phyloP scores from a whole-genome alignment of 2,888 invertebrate genomes.

The Periphyllus acericola region DNA sequence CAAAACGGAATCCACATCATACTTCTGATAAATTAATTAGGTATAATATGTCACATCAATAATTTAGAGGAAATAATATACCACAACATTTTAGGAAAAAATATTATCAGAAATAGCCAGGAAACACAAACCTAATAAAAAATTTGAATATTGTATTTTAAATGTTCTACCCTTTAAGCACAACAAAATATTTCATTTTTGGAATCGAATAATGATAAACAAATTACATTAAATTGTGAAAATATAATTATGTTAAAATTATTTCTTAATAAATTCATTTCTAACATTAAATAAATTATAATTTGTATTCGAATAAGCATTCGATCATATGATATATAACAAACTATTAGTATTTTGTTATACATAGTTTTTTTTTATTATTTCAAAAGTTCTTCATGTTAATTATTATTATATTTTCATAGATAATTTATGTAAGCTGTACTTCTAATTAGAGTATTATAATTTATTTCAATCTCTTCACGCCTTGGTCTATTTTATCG shows the following conservation, averaged over 20 bases:
- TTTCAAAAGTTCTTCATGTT: not conserved
- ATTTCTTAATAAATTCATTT: not conserved
- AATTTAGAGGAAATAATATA: not conserved
- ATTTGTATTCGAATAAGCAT: not conserved
- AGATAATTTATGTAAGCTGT: not conserved
- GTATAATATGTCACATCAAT: not conserved
- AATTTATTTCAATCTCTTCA: slow-evolving; percentile 6
- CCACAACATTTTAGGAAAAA: not conserved
- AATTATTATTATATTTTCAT: not conserved
- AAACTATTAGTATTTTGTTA: too few species aligned
- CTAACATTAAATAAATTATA: not conserved
- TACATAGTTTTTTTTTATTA: not conserved
- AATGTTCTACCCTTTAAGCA: not conserved
- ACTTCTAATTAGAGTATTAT: slow-evolving; percentile 11
- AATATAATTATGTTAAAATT: slow-evolving; percentile 1
- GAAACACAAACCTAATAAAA: not conserved
- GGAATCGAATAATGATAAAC: not conserved
- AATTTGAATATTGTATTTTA: not conserved
- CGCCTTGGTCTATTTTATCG: not conserved
- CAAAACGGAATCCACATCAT: not conserved
- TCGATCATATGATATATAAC: too few species aligned
- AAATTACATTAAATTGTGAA: not conserved
- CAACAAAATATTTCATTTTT: not conserved
- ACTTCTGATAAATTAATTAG: not conserved
- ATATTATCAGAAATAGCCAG: not conserved